Evolutionary conservation across 2,888 invertebrate species (phyloP), one percentile per base, ranked within the genome.

Genomic region (Nomada fucata): DNA sequence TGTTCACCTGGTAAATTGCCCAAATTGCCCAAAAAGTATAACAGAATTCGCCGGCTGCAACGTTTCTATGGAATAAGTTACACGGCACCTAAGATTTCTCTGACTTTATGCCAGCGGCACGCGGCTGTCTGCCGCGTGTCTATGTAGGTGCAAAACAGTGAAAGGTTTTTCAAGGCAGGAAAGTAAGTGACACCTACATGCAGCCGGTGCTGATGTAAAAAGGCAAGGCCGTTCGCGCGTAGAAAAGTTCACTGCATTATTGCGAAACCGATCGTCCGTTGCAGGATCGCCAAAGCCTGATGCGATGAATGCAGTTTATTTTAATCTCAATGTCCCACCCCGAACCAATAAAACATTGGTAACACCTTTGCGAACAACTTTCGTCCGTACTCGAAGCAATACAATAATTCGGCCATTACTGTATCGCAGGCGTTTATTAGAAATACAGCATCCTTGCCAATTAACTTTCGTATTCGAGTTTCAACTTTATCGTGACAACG

Each of bases 91-190:
- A 61, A 77, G 86, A 87, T 88, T 79, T 88, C 84, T 86, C 79
- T 74, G 84, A 84, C 53, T 87, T 76, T 86, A 86, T 74, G 77
- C 81, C 87, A 86, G 84, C 87, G 89, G 90, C 86, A 88, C 88
- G 89, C 84, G 82, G 80, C 79, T 76, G 88, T 90, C 88, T 90
- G 68, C 83, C 61, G 53, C 78, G 84, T 69, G 90, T 89, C 90
- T 89, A 89, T 88, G 89, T 90, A 88, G 89, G 89, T 90, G 91
- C 88, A 90, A 91, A 91, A 90, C 89, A 89, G 92, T 92, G 92
- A 93, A 93, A 93, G 93, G 91, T 90, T 92, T 90, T 89, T 91
- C 90, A 89, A 91, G 89, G 87, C 91, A 89, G 89, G 90, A 90
- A 91, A 90, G 91, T 89, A 90, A 91, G 90, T 88, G 88, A 92